Base-by-base conservation (phyloP, 2,797 vertebrate species). In the Sebastes nivosus region DNA sequence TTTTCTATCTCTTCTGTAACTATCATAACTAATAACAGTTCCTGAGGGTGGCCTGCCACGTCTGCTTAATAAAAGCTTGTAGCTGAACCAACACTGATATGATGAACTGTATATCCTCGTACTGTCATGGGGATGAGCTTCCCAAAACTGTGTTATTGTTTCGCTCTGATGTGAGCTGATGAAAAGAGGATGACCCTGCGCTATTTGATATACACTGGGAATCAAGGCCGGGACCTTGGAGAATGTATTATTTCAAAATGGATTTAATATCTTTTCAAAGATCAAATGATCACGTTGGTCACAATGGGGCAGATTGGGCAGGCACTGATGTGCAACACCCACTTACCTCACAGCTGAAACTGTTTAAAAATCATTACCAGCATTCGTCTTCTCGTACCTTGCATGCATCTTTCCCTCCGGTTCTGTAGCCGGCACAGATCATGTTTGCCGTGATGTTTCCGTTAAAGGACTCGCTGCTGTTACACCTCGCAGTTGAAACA, bases 381-480 rank as follows among this genome's bases (percentile, higher is more conserved):
- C 1, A 16, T 60, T 36, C 30, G 16, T 80, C n/a, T 3, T 8
- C 14, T 46, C 32, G 55, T 91, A 96, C 96, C 95, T 96, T 96
- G 75, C 96, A 97, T 1, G 95, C 93, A 24, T 97, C 96, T 75
- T 91, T 96, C 24, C 95, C 96, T 25, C 96, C 96, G 0, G 84
- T 64, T 10, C 58, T 89, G 89, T 91, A 91, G 12, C 95, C 96
- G 0, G 96, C 96, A 7, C 96, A 97, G 85, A 97, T 95, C 96
- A 97, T 97, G 87, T 94, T 96, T 59, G 81, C 63, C 9, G 96
- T 97, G 89, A 97, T 96, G 91, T 95, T 95, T 22, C 96, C 96
- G 0, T 93, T 88, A 32, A 96, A 96, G 6, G 95, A 96, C 22
- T 89, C 68, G 1, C 93, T 96, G 93, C 93, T 86, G 90, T 97